Conservation (phyloP, 2,797 vertebrate species). For the Lemur catta region DNA sequence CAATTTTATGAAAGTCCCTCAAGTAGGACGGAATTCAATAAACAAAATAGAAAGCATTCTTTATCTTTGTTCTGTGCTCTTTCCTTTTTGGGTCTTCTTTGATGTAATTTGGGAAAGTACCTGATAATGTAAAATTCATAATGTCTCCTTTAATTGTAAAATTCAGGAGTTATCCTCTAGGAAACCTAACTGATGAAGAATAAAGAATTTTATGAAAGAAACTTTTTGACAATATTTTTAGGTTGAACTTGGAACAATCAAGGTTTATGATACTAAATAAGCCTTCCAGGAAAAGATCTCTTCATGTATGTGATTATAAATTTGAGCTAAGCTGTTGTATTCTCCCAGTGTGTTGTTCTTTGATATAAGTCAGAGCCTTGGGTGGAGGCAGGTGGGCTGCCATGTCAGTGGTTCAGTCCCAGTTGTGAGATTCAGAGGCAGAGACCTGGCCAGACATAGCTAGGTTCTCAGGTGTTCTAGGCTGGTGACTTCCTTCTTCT, state of each 20-base stretch:
- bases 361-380: neutral
- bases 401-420: neutral
- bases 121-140: conserved; percentile 1
- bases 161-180: neutral
- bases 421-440: neutral
- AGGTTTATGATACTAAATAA: neutral
- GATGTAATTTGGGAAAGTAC: conserved; percentile 13
- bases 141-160: neutral
- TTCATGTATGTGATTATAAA: neutral
- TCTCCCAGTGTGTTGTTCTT: neutral
- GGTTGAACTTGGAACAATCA: neutral
- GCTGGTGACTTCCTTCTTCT: neutral
- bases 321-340: neutral
- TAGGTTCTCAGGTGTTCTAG: neutral
- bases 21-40: neutral
- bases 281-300: neutral
- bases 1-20: neutral
- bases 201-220: neutral
- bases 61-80: neutral
- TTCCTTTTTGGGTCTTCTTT: conserved; percentile 26
- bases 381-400: neutral
- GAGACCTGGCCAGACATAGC: neutral
- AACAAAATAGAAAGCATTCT: neutral
- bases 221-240: neutral
- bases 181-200: neutral